Conservation (phyloP, 2,797 vertebrate species). For the Smutsia gigantea region DNA sequence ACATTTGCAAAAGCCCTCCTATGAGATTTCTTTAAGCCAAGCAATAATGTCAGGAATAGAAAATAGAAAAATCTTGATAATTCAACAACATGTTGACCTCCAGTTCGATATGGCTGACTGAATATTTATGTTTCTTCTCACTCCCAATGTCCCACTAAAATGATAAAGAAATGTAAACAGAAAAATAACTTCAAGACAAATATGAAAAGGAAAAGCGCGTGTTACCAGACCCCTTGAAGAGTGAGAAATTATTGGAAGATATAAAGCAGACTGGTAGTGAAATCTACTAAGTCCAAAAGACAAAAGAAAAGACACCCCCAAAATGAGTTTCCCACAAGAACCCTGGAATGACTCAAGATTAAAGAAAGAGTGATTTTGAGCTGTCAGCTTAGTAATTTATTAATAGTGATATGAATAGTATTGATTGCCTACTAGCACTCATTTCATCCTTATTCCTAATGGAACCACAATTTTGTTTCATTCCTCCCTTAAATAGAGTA, state of each 20-base stretch:
- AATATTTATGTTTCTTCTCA: neutral
- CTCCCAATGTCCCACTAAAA: neutral
- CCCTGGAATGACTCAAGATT: neutral
- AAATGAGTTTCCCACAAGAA: neutral
- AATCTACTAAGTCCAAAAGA: neutral
- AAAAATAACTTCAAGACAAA: conserved; percentile 5
- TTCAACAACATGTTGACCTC: neutral
- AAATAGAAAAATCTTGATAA: neutral
- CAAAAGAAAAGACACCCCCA: neutral
- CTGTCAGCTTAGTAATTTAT: neutral
- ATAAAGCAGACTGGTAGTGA: neutral
- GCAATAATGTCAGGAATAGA: neutral
- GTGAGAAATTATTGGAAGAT: neutral
- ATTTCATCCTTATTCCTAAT: neutral
- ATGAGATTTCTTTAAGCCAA: neutral
- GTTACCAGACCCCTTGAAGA: neutral
- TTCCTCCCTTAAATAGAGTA: neutral
- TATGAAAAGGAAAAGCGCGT: neutral
- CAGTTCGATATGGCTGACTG: neutral
- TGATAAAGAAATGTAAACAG: conserved; percentile 4
- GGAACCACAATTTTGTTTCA: neutral
- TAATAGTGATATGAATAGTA: neutral
- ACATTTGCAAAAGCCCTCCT: neutral
- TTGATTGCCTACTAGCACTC: neutral
- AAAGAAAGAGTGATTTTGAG: neutral